These are phyloP conservation scores for Pemphredon lugubris DNA, from an alignment of 2,888 invertebrate genomes.

Conservation along the genomic window DNA sequence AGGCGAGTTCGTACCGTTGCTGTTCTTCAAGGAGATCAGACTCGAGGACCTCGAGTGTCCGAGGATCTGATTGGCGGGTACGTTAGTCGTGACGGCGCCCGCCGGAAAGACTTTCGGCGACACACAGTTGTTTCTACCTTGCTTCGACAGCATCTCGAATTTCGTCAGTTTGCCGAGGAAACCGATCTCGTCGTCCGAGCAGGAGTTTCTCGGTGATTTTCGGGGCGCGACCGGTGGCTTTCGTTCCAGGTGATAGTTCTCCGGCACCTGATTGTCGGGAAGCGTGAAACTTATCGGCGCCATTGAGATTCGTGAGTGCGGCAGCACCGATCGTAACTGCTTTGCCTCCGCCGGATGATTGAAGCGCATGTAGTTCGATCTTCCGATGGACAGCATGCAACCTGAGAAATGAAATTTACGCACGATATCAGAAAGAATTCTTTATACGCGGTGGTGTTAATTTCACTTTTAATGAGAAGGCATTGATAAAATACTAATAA, in stretches of 20 bases:
- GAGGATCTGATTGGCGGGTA: constrained; percentile 91
- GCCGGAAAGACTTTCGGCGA: constrained; percentile 92
- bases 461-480: no score
- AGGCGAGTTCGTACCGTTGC: constrained; percentile 65
- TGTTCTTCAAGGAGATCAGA: constrained; percentile 77
- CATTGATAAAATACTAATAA: no score
- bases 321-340: constrained; percentile 91
- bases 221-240: constrained; percentile 87
- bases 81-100: constrained; percentile 89
- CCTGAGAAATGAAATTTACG: constrained; percentile 82
- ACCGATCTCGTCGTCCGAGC: constrained; percentile 83
- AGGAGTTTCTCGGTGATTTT: constrained; percentile 83
- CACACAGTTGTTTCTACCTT: constrained; percentile 83
- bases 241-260: constrained; percentile 78
- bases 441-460: not conserved
- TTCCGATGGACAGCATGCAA: constrained; percentile 94
- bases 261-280: constrained; percentile 54
- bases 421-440: not conserved
- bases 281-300: constrained; percentile 86
- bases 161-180: constrained; percentile 90
- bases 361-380: constrained; percentile 95
- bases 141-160: constrained; percentile 89
- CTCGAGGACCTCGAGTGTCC: constrained; percentile 82
- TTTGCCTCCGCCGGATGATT: constrained; percentile 95
- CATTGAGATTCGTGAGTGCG: constrained; percentile 90